Percentiles rank a stretch among this genome's conserved stretches.
These are phyloP conservation scores for Dryoscopus gambensis DNA, from an alignment of 2,113 vertebrate species.

Conservation along the genomic window DNA sequence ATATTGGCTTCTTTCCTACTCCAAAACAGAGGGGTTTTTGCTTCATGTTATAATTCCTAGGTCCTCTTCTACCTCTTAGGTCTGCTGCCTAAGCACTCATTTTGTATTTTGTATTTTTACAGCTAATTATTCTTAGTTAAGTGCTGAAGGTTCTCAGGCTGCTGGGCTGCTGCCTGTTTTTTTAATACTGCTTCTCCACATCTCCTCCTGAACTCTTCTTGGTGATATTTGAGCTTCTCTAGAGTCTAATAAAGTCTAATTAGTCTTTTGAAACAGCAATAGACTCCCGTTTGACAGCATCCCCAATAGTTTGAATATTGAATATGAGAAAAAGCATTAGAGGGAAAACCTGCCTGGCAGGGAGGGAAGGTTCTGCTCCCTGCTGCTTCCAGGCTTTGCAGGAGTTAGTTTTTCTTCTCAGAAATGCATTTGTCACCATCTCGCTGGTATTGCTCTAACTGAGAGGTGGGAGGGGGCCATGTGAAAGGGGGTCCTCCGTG, in stretches of 20 bases:
- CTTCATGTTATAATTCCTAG: neutral
- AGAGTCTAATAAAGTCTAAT: neutral
- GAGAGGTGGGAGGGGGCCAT: neutral
- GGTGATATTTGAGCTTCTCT: neutral
- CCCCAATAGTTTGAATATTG: neutral
- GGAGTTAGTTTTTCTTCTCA: neutral
- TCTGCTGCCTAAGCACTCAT: neutral
- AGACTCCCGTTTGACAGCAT: neutral
- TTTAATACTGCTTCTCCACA: neutral
- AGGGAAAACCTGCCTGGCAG: neutral
- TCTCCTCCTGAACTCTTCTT: neutral
- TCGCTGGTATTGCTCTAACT: neutral
- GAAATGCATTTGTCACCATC: neutral
- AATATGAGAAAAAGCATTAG: neutral
- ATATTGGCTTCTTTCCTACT: neutral
- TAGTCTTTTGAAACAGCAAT: neutral
- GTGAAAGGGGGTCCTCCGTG: neutral
- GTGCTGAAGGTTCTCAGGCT: neutral
- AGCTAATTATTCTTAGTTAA: slow-evolving; percentile 27
- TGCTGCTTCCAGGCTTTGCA: neutral
- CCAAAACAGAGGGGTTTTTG: neutral
- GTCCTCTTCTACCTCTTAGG: neutral
- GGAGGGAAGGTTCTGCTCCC: neutral
- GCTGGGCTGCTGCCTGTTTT: neutral
- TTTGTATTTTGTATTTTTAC: neutral